Evolutionary conservation across 2,888 invertebrate species (phyloP).

Genomic region (Clostera curtula): DNA sequence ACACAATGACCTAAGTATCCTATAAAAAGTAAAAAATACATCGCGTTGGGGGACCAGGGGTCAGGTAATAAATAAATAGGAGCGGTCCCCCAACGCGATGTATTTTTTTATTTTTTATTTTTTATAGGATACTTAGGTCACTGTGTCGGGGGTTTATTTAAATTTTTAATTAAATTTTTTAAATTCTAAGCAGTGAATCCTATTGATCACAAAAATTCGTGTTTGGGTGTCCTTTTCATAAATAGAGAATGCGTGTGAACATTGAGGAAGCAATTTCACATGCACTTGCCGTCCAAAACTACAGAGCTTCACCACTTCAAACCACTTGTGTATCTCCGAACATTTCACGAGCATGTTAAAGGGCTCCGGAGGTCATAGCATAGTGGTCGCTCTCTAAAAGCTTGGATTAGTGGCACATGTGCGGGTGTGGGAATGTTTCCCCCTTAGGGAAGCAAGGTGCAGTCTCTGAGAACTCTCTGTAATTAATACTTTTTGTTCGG

Average conservation of each 20-base stretch:
- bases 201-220: slow-evolving; percentile 14
- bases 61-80: too few relatives aligned
- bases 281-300: slow-evolving; percentile 29
- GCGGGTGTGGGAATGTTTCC: slow-evolving; percentile 45
- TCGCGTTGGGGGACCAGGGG: too few relatives aligned
- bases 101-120: too few relatives aligned
- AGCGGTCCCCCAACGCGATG: too few relatives aligned
- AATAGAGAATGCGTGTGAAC: slow-evolving; percentile 44
- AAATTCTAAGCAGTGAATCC: too few relatives aligned
- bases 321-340: slow-evolving; percentile 18
- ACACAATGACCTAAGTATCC: too few relatives aligned
- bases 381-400: slow-evolving; percentile 28
- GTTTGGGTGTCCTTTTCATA: slow-evolving; percentile 13
- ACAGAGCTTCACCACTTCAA: slow-evolving; percentile 30
- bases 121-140: too few relatives aligned
- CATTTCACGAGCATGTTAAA: slow-evolving; percentile 16
- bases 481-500: slow-evolving; percentile 11
- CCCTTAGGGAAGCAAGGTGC: slow-evolving; percentile 37
- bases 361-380: slow-evolving; percentile 27
- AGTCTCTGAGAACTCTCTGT: slow-evolving; percentile 22
- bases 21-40: too few relatives aligned
- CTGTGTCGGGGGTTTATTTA: too few relatives aligned
- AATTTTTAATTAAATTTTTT: too few relatives aligned
- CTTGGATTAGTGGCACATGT: slow-evolving; percentile 39
- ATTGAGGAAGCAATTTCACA: slow-evolving; percentile 47